Base-by-base conservation (phyloP, 2,888 invertebrate species). In the Netelia fuscicornis region DNA sequence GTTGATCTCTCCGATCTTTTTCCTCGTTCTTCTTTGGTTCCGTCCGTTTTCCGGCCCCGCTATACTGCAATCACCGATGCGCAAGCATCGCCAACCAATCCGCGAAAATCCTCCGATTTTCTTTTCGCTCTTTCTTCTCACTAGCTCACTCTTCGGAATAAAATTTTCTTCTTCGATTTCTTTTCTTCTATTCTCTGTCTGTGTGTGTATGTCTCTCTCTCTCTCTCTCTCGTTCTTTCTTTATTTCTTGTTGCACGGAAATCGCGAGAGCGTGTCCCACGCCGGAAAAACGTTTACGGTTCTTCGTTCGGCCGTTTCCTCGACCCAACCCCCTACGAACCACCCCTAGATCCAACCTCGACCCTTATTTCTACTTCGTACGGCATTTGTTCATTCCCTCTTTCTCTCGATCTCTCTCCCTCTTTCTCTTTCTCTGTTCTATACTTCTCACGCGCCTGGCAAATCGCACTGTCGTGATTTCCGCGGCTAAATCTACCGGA, bases 401-500 rank as follows among this genome's bases (percentile, higher is more conserved):
- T 5, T 5, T 5, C 30, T 30, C 30, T 30, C 30, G 2, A 3
- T 5, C 30, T 30, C 30, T 5, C 30, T 30, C 30, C 0, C 30
- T 30, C 30, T 0, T 5, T 30, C 30, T 30, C 30, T 30, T 5
- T 30, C 30, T 30, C 30, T 30, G 17, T 5, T 30, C 30, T 30
- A 30, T 30, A 3, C 30, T 30, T 30, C 30, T 30, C 30, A 30
- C 30, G 64, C 64, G 56, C 23, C 58, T 81, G 70, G 86, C 81
- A 78, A 82, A 84, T 86, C 78, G 78, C 44, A 72, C 84, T 20
- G 68, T 42, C 82, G 83, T 84, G 87, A 87, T 87, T 86, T 87
- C 84, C 87, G 82, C 83, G 83, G 71, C 77, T 86, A 86, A 86
- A 87, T 87, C 84, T 83, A 83, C 62, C 86, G 87, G 84, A 87